A percentile compares a stretch with the other conserved stretches of the same genome.
Conservation (phyloP, 37 sponge, comb jelly and placozoan genomes). For the Dysidea cf. avara region DNA sequence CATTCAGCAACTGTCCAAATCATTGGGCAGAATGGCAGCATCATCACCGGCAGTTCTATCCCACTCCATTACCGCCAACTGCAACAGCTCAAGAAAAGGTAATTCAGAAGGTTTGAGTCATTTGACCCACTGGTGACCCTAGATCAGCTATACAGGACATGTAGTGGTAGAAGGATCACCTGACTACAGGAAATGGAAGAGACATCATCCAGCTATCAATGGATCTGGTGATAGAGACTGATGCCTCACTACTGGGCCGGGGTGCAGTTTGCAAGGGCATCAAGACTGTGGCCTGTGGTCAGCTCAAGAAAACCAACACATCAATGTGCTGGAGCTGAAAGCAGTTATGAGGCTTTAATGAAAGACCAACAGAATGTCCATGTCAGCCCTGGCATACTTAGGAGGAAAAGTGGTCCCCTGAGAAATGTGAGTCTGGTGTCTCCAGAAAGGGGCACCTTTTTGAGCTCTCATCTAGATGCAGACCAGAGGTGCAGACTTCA, state of each 20-base stretch:
- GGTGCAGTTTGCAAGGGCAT: conserved; percentile 19
- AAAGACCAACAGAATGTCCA: too few species aligned
- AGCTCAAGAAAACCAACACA: conserved; percentile 34
- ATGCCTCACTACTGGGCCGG: too few species aligned
- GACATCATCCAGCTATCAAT: not conserved
- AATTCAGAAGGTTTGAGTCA: not conserved
- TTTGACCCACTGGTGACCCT: not conserved
- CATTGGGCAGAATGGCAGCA: conserved; percentile 20
- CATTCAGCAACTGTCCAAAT: conserved; percentile 6
- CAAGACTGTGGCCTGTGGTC: conserved; percentile 39
- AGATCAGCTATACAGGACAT: not conserved
- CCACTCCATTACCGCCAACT: conserved; percentile 33
- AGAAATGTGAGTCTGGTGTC: conserved; percentile 43
- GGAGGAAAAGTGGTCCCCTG: not conserved
- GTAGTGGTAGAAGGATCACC: not conserved
- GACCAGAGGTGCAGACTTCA: too few species aligned
- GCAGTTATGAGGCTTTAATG: too few species aligned
- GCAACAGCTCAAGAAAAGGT: conserved; percentile 4
- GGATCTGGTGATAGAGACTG: too few species aligned
- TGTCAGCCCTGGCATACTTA: too few species aligned
- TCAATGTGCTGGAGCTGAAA: conserved; percentile 47
- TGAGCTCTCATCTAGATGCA: conserved; percentile 37
- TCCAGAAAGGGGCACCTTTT: conserved; percentile 30
- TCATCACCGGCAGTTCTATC: conserved; percentile 16
- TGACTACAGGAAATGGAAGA: not conserved